Evolutionary conservation across 2,113 vertebrate genomes (phyloP).

Genomic region (Reinhardtius hippoglossoides): DNA sequence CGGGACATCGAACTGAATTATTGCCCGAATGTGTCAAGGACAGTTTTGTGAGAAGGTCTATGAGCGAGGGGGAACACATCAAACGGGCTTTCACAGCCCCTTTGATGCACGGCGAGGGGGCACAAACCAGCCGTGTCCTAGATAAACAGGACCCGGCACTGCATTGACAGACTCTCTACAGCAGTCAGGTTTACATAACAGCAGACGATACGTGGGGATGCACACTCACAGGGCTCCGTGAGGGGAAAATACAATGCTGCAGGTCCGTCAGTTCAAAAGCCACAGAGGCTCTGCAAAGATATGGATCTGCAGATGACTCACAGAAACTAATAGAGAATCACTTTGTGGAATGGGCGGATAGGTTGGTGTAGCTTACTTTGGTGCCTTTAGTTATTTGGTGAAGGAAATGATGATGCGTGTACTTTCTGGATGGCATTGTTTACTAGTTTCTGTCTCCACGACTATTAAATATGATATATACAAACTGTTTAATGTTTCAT

Average conservation of each 20-base stretch:
- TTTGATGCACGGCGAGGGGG: slow-evolving; percentile 51
- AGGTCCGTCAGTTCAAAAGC: background rate
- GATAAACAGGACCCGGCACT: slow-evolving; percentile 47
- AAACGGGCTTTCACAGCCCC: slow-evolving; percentile 46
- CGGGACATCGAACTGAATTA: slow-evolving; percentile 33
- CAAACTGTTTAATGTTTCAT: background rate
- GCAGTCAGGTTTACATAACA: slow-evolving; percentile 63
- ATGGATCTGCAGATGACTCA: background rate
- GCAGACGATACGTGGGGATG: slow-evolving; percentile 25
- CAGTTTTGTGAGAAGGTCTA: slow-evolving; percentile 3
- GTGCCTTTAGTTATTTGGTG: background rate
- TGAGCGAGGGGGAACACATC: slow-evolving; percentile 18
- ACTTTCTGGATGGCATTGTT: background rate
- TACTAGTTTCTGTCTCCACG: background rate
- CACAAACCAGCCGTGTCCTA: slow-evolving; percentile 63
- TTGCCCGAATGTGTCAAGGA: slow-evolving; percentile 37
- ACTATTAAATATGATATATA: background rate
- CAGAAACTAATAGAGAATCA: background rate
- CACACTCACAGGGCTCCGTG: slow-evolving; percentile 26
- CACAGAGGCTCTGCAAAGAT: background rate
- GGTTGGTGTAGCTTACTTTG: background rate
- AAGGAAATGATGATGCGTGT: background rate
- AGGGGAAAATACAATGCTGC: slow-evolving; percentile 5
- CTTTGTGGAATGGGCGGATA: background rate
- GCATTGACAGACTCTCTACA: slow-evolving; percentile 48